Base-by-base conservation (phyloP, 1,140 invertebrate genomes). In the Scaptomyza graminum region DNA sequence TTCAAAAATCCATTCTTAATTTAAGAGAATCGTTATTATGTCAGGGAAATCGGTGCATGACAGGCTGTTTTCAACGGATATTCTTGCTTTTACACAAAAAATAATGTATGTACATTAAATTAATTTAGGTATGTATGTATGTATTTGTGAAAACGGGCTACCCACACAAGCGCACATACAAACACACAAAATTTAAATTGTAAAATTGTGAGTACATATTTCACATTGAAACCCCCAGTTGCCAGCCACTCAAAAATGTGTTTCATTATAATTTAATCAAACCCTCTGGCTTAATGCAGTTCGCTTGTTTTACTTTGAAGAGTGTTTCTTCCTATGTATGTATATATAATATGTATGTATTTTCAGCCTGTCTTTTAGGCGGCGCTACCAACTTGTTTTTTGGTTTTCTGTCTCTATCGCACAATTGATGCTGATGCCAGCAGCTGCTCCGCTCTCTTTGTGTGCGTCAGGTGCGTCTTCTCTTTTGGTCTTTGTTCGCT, bases 261-360 rank as follows among this genome's bases (percentile, higher is more conserved):
- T 87, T 84, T 87, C 85, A 84, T 81, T 87, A 84, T 84, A 84
- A 84, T 87, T 87, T 87, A 84, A 84, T 84, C 87, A 84, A 84
- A 87, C 71, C 78, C 73, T 47, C 56, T 63, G 64, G 81, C 73
- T 80, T 84, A 84, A 84, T 87, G 81, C 82, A 84, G 75, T 84
- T 84, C 81, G 59, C 81, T 66, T 84, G 82, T 84, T 81, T 41
- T 8, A 81, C 68, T 51, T 60, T 54, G 13, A 11, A n/a, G 13
- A 2, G 6, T 13, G 11, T 49, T 39, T 66, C 44, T 60, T 59
- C 34, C 1, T 39, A 28, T 25, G 5, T 22, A n/a, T n/a, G n/a
- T n/a, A n/a, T n/a, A n/a, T n/a, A n/a, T n/a, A n/a, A n/a, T n/a
- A n/a, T n/a, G n/a, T n/a, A n/a, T n/a, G n/a, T n/a, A n/a, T 22